Evolutionary conservation across 2,113 vertebrate genomes (phyloP).

Genomic region (Ptilonorhynchus violaceus): DNA sequence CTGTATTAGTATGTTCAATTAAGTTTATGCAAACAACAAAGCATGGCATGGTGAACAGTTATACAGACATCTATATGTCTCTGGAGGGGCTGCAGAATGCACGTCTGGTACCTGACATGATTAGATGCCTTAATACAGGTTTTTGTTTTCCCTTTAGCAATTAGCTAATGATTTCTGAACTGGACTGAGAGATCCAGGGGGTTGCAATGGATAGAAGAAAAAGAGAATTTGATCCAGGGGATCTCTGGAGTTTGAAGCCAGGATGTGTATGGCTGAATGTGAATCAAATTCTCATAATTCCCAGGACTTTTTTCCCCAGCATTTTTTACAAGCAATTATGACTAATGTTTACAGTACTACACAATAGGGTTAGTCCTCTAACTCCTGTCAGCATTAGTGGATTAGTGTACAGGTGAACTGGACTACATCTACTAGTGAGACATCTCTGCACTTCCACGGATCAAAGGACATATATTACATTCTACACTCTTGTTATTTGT

Average conservation of each 20-base stretch:
- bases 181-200: neutral
- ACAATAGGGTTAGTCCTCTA: neutral
- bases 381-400: neutral
- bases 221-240: neutral
- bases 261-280: neutral
- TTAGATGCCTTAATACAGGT: neutral
- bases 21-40: conserved; percentile 12
- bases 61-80: neutral
- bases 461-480: neutral
- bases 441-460: neutral
- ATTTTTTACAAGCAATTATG: neutral
- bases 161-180: neutral
- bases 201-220: neutral
- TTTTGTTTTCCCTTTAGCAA: neutral
- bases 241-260: neutral
- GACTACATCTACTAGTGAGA: neutral
- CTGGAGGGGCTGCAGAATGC: neutral
- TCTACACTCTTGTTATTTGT: neutral
- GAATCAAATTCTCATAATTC: neutral
- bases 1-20: neutral
- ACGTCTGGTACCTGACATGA: neutral
- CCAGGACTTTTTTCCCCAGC: neutral
- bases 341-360: neutral
- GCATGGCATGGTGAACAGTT: neutral
- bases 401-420: neutral